These are phyloP conservation scores for Globodera ellingtonae DNA, from an alignment of 1,140 invertebrate species.

Conservation along the genomic window DNA sequence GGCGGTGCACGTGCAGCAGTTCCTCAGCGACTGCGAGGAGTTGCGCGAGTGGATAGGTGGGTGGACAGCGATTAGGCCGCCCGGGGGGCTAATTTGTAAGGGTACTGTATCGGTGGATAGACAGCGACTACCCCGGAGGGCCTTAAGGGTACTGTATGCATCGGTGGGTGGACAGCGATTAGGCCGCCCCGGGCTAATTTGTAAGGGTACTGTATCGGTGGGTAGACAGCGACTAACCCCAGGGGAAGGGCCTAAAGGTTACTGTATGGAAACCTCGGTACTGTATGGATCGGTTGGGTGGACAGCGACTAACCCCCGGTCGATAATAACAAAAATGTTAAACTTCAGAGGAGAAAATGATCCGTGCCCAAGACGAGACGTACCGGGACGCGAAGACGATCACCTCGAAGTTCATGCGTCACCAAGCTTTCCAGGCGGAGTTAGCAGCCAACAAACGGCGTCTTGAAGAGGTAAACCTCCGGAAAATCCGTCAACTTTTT, in stretches of 20 bases:
- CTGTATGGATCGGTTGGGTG: no score
- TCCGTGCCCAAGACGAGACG: conserved; percentile 96
- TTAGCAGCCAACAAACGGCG: conserved; percentile 97
- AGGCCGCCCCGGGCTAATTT: no score
- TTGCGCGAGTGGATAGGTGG: conserved; percentile 77
- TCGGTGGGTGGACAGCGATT: no score
- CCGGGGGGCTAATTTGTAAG: no score
- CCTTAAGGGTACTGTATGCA: no score
- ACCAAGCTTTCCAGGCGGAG: conserved; percentile 98
- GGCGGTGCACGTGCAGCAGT: conserved; percentile 57
- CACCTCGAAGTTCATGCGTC: conserved; percentile 97
- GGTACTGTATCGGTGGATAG: no score
- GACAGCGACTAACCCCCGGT: neutral
- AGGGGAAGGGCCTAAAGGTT: no score
- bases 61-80: neutral
- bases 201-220: conserved; percentile 69
- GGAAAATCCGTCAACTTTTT: no score
- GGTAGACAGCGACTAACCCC: neutral
- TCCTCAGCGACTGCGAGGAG: conserved; percentile 86
- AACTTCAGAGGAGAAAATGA: conserved; percentile 82
- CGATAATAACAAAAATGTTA: no score
- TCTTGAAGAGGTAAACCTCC: conserved; percentile 73
- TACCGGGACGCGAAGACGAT: conserved; percentile 85
- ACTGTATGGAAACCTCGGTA: no score
- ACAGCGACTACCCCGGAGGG: neutral